Evolutionary conservation across 2,888 invertebrate species (phyloP), one percentile per base, ranked within the genome.

Genomic region (Agonopterix heracliana): DNA sequence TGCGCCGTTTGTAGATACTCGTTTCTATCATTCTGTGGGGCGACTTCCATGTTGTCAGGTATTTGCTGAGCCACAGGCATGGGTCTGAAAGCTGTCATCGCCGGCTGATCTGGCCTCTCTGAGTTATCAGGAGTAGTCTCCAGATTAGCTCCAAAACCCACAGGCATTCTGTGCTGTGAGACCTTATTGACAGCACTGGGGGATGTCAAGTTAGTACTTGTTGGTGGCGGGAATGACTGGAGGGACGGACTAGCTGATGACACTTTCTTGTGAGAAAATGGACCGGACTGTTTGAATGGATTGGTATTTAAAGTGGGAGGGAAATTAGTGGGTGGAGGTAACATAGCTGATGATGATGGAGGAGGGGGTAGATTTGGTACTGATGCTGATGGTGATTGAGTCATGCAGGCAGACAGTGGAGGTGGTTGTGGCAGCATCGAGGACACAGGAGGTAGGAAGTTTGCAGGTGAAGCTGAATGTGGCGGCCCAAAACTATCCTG

Each of bases 1-100:
- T 94, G 93, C 12, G 94, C 94, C 2, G 94, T 94, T 78, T 94
- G 94, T 51, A 94, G 78, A 71, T 94, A 94, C 71, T 94, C 93
- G 70, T 94, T 93, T 51, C 94, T 87, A 61, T 94, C 94, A 69
- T 91, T 92, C 53, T 90, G 91, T 0, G 93, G 92, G 9, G 91
- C 90, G 34, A 91, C 87, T 74, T 93, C 93, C 62, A 90, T 75
- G 64, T 91, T 91, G 52, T 91, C 91, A 1, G 89, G 88, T 46
- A 84, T 71, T 46, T 71, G 76, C 17, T 74, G 78, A 9, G 74
- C 60, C 13, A 76, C 55, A 38, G 77, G 62, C 53, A 70, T 53
- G 1, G 71, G 65, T 44, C 74, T 64, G 49, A 72, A 79, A 9
- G 68, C 60, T 2, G 73, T 54, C 34, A 72, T 57, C 55, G 74